Evolutionary conservation across 2,113 vertebrate genomes (phyloP), one percentile per base, ranked within the genome.

Genomic region (Blennius ocellaris): DNA sequence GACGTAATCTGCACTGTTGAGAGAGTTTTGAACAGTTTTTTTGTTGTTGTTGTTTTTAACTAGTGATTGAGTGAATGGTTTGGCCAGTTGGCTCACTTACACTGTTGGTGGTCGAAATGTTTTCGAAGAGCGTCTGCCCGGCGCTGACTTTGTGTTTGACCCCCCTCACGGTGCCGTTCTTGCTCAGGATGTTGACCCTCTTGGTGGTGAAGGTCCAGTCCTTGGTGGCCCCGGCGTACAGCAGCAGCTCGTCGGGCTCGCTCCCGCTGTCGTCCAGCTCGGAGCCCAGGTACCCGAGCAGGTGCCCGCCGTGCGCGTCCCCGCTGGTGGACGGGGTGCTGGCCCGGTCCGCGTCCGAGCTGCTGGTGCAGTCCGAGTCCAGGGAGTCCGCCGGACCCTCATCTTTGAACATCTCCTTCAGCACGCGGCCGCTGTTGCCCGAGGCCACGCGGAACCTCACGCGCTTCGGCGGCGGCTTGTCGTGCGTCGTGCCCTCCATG

Each of bases 141-240:
- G 97, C 97, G 11, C 96, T 97, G 91, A 99, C 97, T 96, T 99
- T 99, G 78, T 99, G 95, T 82, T 96, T 98, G 82, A 99, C 96
- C 38, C 97, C 97, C 80, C 97, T 94, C 40, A 99, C 95, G 14
- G 97, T 99, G 48, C 97, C 97, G 0, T 99, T 99, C 91, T 97
- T 98, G 87, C 97, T 99, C 75, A 98, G 92, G 80, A 99, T 99
- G 90, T 99, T 97, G 89, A 99, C 94, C 85, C 96, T 88, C 83
- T 96, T 97, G 43, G 94, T 94, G 56, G 93, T 94, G 89, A 98
- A 96, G 2, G 90, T 84, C 80, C 91, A 94, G 88, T 96, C 95
- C 43, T 95, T 96, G 48, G 94, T 81, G 51, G 94, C 95, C 73
- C 96, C 94, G 0, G 95, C 95, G 9, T 96, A 92, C 76, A 94